phyloP scores from a whole-genome alignment of 2,888 invertebrate species.

The Theodoxus fluviatilis region DNA sequence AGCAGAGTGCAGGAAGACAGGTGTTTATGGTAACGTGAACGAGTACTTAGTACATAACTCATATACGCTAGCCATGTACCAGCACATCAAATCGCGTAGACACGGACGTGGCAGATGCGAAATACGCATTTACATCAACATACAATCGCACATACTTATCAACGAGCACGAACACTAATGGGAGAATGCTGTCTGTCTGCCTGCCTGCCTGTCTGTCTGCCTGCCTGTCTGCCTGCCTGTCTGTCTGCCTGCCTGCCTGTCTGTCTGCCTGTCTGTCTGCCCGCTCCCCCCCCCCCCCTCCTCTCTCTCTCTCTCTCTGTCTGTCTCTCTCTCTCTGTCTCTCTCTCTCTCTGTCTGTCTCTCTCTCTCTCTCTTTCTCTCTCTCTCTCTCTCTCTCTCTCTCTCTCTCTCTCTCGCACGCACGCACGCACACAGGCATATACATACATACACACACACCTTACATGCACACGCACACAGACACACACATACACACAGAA shows the following conservation, averaged over 20 bases:
- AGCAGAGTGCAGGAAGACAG: too few relatives aligned
- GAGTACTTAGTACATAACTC: too few relatives aligned
- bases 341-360: constrained; percentile 14
- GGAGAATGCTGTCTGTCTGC: neutral
- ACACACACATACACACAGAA: too few relatives aligned
- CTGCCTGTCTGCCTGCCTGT: neutral
- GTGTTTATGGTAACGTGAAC: too few relatives aligned
- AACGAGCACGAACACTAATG: too few relatives aligned
- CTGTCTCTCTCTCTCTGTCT: constrained; percentile 12
- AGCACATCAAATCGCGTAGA: too few relatives aligned
- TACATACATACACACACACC: neutral
- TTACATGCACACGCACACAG: too few relatives aligned
- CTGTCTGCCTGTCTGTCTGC: neutral
- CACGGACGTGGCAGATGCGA: too few relatives aligned
- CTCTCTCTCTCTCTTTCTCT: constrained; percentile 25
- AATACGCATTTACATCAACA: too few relatives aligned
- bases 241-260: neutral
- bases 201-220: neutral
- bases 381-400: constrained; percentile 16
- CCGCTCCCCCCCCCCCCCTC: too few relatives aligned
- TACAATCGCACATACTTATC: too few relatives aligned
- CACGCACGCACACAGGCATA: neutral
- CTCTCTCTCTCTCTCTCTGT: constrained; percentile 25
- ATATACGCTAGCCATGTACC: too few relatives aligned
- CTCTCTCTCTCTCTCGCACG: constrained; percentile 1